Evolutionary conservation across 2,888 invertebrate genomes (phyloP), one percentile per base, ranked within the genome.

Genomic region (Crepidodera aurea): DNA sequence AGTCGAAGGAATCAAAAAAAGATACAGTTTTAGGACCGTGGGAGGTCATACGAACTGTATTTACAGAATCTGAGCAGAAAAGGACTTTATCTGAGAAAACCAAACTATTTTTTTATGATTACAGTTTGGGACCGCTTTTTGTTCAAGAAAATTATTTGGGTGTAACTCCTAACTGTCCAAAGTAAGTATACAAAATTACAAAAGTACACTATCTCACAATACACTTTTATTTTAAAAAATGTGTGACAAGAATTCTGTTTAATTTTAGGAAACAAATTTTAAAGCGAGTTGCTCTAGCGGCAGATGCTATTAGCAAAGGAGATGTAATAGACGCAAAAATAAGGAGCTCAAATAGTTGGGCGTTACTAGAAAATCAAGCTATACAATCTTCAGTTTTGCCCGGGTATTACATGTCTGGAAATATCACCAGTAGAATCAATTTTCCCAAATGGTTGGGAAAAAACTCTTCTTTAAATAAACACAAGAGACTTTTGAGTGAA

Each of bases 361-460:
- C 88, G 40, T 83, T 99, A 19, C 83, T 99, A 10, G 96, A 98
- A 7, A 81, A 84, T 32, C 87, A 88, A 86, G 97, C 96, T 0
- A 89, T 96, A 82, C 94, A 90, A 81, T 90, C 94, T 39, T 94
- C 94, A 10, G 94, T 97, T 39, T 83, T 98, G 57, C 98, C 98
- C 0, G 96, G 98, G 0, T 87, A 91, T 72, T 83, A 87, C 56
- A 87, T 98, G 87, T 85, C 89, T 19, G 98, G 98, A 0, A 86
- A 89, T 75, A 80, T 96, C 61, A 83, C 85, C 0, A 88, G 87
- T 0, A 91, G 91, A 83, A 91, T 96, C 15, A 90, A 91, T 75
- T 99, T 99, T 81, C 99, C 99, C 1, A 83, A 87, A 34, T 99
- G 98, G 98, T 87, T 99, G 55, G 99, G 99, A 1, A 95, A 95